phyloP scores from a whole-genome alignment of 2,797 vertebrate genomes.

The Periophthalmus magnuspinnatus region DNA sequence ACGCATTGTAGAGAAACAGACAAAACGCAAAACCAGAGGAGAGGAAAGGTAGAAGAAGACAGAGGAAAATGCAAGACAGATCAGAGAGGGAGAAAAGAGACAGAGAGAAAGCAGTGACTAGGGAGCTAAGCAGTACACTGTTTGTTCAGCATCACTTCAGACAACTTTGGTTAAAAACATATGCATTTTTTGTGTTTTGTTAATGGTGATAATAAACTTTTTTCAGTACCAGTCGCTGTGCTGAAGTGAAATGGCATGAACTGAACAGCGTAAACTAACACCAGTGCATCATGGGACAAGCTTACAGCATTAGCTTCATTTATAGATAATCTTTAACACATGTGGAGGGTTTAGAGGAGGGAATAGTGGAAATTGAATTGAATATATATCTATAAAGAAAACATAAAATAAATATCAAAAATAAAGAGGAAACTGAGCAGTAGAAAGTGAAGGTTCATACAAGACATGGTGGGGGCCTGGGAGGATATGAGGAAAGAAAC shows the following conservation, averaged over 20 bases:
- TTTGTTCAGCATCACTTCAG: slow-evolving; percentile 80
- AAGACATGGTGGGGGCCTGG: neutral
- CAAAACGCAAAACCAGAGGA: slow-evolving; percentile 89
- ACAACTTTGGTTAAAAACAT: slow-evolving; percentile 15
- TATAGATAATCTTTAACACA: slow-evolving; percentile 21
- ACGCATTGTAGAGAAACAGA: slow-evolving; percentile 90
- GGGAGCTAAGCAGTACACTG: slow-evolving; percentile 85
- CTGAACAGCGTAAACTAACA: slow-evolving; percentile 63
- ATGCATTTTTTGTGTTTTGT: neutral
- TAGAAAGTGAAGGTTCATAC: neutral
- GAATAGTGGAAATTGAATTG: neutral
- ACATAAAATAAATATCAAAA: neutral
- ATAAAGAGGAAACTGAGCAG: neutral
- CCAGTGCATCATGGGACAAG: slow-evolving; percentile 65
- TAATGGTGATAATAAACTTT: slow-evolving; percentile 5
- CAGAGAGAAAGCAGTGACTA: slow-evolving; percentile 93
- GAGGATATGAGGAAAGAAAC: slow-evolving; percentile 72
- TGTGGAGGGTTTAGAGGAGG: neutral
- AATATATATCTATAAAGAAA: slow-evolving; percentile 8
- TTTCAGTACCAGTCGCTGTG: slow-evolving; percentile 14
- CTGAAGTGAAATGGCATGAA: slow-evolving; percentile 66
- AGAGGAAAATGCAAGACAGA: slow-evolving; percentile 72
- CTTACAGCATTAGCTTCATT: slow-evolving; percentile 56
- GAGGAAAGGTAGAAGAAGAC: slow-evolving; percentile 62
- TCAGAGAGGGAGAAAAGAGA: slow-evolving; percentile 77